Percentiles rank a stretch among this genome's conserved stretches.
Conservation (phyloP, 2,888 invertebrate genomes). For the Troides aeacus region DNA sequence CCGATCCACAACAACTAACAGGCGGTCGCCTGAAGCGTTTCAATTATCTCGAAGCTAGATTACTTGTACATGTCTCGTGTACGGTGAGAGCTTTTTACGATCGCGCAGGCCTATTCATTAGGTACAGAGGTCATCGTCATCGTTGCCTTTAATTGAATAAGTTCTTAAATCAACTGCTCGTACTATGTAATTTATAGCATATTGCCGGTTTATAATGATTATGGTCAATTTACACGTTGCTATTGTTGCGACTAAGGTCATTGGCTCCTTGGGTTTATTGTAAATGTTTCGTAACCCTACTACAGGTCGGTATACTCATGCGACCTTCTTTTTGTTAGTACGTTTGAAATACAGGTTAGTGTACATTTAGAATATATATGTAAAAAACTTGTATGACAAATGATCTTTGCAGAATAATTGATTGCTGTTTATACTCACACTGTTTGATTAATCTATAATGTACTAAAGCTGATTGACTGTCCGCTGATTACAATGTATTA, state of each 20-base stretch:
- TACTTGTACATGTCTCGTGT: constrained; percentile 40
- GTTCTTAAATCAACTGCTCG: constrained; percentile 28
- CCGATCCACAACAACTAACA: constrained; percentile 43
- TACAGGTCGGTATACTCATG: constrained; percentile 70
- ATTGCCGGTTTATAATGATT: constrained; percentile 25
- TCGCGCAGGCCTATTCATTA: constrained; percentile 45
- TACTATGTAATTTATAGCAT: constrained; percentile 25
- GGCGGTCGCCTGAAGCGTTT: constrained; percentile 49
- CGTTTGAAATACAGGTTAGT: constrained; percentile 7
- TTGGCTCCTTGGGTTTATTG: constrained; percentile 13
- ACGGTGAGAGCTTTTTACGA: constrained; percentile 45
- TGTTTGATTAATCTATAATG: constrained; percentile 16
- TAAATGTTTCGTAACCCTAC: constrained; percentile 49
- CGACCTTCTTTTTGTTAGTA: constrained; percentile 66
- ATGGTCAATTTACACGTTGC: constrained; percentile 24
- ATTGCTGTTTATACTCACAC: constrained; percentile 34
- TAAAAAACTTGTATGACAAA: neutral
- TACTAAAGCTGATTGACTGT: constrained; percentile 25
- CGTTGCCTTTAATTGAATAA: constrained; percentile 47
- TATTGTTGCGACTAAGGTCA: constrained; percentile 24
- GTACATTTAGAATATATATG: neutral
- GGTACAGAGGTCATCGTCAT: constrained; percentile 43
- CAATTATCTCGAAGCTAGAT: constrained; percentile 58
- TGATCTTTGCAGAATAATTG: constrained; percentile 23
- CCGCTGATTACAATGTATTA: constrained; percentile 43